A percentile compares a stretch with the other conserved stretches of the same genome.
These are phyloP conservation scores for Callocephalon fimbriatum DNA, from an alignment of 2,113 vertebrate genomes.

Conservation along the genomic window DNA sequence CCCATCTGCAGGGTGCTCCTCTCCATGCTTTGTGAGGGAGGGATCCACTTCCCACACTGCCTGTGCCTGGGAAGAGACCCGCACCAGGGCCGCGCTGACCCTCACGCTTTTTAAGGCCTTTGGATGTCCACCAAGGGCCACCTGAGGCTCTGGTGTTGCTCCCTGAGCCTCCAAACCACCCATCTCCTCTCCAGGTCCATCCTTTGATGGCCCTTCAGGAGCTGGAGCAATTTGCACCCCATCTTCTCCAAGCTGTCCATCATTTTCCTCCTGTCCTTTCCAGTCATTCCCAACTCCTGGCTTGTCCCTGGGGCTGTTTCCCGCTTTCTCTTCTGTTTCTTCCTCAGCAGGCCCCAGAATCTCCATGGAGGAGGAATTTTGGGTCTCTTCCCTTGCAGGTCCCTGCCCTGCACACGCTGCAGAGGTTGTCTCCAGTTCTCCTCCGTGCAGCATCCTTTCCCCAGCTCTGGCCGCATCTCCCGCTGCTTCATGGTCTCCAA, in stretches of 20 bases:
- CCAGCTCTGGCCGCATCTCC: not conserved
- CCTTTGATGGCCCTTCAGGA: not conserved
- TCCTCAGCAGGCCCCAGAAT: rapidly evolving
- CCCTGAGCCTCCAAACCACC: not conserved
- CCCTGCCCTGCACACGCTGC: not conserved
- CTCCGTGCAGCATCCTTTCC: not conserved
- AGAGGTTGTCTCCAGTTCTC: not conserved
- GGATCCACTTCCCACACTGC: not conserved
- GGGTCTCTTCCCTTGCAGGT: not conserved
- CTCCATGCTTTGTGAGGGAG: not conserved
- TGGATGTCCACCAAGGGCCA: not conserved
- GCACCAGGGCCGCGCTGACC: not conserved
- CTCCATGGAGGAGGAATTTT: rapidly evolving
- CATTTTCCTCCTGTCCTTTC: not conserved
- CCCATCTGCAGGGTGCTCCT: not conserved
- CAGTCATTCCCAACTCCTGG: not conserved
- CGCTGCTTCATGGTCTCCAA: rapidly evolving
- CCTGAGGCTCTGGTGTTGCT: not conserved
- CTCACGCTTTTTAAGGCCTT: not conserved
- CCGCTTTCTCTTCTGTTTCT: not conserved
- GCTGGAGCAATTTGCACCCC: not conserved
- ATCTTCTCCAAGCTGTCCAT: not conserved
- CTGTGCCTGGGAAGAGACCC: not conserved
- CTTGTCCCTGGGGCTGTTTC: not conserved
- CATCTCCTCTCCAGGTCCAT: not conserved